Evolutionary conservation across 2,797 vertebrate genomes (phyloP).

Genomic region (Fistularia tabacaria): DNA sequence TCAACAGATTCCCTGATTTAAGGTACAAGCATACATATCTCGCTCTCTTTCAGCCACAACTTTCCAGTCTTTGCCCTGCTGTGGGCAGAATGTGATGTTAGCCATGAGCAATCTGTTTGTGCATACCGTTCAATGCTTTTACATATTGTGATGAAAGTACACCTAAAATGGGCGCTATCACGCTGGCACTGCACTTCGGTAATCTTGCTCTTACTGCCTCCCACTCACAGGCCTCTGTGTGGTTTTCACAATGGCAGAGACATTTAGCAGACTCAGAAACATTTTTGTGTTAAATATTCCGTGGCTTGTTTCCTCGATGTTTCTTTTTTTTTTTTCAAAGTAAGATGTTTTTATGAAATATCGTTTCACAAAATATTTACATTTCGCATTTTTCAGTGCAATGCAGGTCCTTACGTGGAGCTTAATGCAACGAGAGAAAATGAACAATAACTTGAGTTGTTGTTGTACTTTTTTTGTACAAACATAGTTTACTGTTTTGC

Average conservation of each 20-base stretch:
- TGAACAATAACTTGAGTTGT: too few relatives aligned
- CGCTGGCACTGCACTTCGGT: constrained; percentile 23
- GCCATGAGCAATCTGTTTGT: too few relatives aligned
- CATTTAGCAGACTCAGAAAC: constrained; percentile 19
- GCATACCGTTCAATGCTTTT: too few relatives aligned
- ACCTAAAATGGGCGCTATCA: neutral
- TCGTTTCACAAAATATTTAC: too few relatives aligned
- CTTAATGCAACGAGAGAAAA: too few relatives aligned
- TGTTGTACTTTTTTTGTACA: too few relatives aligned
- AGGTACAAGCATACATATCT: constrained; percentile 21
- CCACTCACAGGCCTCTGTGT: constrained; percentile 59
- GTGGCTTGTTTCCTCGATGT: neutral
- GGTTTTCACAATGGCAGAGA: constrained; percentile 45
- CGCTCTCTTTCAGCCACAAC: too few relatives aligned
- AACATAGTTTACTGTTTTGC: too few relatives aligned
- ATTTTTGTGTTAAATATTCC: constrained; percentile 29
- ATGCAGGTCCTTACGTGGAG: too few relatives aligned
- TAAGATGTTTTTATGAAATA: neutral
- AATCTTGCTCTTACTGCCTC: constrained; percentile 54
- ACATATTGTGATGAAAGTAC: too few relatives aligned
- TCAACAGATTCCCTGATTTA: constrained; percentile 32
- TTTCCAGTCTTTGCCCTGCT: too few relatives aligned
- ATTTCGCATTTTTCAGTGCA: too few relatives aligned
- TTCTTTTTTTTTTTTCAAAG: neutral
- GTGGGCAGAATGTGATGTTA: neutral